Conservation (phyloP, 1,140 invertebrate species). For the Drosophila malerkotliana region DNA sequence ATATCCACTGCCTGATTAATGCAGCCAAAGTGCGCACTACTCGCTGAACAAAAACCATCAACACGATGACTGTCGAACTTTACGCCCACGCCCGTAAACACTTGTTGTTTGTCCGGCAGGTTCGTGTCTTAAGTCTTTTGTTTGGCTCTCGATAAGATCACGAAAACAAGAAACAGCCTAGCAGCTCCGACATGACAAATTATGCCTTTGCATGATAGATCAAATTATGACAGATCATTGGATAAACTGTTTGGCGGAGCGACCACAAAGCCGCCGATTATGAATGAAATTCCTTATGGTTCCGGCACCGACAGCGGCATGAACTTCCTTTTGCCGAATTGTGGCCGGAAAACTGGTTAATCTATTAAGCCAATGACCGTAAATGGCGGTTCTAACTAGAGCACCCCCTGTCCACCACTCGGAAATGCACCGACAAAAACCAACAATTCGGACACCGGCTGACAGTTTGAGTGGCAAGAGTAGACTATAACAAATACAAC, state of each 20-base stretch:
- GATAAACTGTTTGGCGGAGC: slow-evolving; percentile 36
- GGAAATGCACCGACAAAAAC: slow-evolving; percentile 51
- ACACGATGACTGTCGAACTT: slow-evolving; percentile 21
- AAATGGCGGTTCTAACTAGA: slow-evolving; percentile 26
- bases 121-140: slow-evolving; percentile 73
- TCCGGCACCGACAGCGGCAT: slow-evolving; percentile 20
- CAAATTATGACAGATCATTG: slow-evolving; percentile 41
- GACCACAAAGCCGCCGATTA: slow-evolving; percentile 28
- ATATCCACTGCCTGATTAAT: slow-evolving; percentile 25
- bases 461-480: slow-evolving; percentile 3
- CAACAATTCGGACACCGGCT: slow-evolving; percentile 7
- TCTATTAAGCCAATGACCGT: slow-evolving; percentile 1
- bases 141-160: slow-evolving; percentile 34
- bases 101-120: slow-evolving; percentile 24
- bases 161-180: slow-evolving; percentile 30
- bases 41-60: slow-evolving; percentile 17
- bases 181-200: slow-evolving; percentile 26
- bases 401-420: slow-evolving; percentile 5
- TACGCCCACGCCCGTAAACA: slow-evolving; percentile 17
- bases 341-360: background rate
- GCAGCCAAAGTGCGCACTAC: slow-evolving; percentile 26
- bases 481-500: slow-evolving; percentile 11
- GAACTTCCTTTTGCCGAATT: slow-evolving; percentile 23
- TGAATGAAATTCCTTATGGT: slow-evolving; percentile 28
- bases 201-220: slow-evolving; percentile 26